These are phyloP conservation scores for crab-eating macaque (Macaca fascicularis) DNA, from an alignment of 2,113 vertebrate genomes.

Conservation along the genomic window T2T-MFA8v1.1 NC_088381.1:84986001-84986500, in stretches of 20 bases:
- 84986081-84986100: neutral
- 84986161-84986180: neutral
- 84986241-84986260: neutral
- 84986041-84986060: neutral
- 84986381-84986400: neutral
- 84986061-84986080: neutral
- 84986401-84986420: neutral
- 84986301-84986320: neutral
- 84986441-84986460: neutral
- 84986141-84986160: neutral
- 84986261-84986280: neutral
- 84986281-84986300: neutral
- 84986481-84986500: neutral
- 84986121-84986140: neutral
- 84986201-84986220: too few species aligned
- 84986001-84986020: neutral
- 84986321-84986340: neutral
- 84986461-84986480: neutral
- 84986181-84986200: neutral
- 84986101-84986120: neutral
- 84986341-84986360: neutral
- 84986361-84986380: neutral
- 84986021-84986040: neutral
- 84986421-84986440: too few species aligned
- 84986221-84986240: neutral